Conservation (phyloP, 2,888 invertebrate genomes). For the Anarsia innoxiella region DNA sequence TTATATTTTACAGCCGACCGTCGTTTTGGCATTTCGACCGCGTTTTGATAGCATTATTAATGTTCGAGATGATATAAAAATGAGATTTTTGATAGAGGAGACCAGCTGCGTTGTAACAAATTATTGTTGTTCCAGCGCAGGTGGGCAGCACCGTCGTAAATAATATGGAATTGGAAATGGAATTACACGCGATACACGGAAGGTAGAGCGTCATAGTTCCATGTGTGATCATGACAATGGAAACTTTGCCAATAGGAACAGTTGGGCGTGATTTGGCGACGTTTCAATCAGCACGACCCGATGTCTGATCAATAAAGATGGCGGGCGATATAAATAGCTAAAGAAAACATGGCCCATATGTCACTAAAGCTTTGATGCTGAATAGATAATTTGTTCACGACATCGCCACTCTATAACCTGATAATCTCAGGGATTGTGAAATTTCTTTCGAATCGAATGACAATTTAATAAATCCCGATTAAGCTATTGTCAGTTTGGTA, state of each 20-base stretch:
- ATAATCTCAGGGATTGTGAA: conserved; percentile 13
- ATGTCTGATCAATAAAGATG: conserved; percentile 53
- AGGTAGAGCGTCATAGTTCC: conserved; percentile 35
- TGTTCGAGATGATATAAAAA: conserved; percentile 60
- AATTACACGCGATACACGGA: conserved; percentile 22
- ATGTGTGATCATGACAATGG: conserved; percentile 40
- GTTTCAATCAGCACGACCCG: conserved; percentile 32
- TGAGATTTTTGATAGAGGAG: conserved; percentile 55
- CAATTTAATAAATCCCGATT: conserved; percentile 32
- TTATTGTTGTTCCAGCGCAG: conserved; percentile 52
- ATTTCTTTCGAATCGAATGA: conserved; percentile 11
- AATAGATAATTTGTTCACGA: conserved; percentile 15
- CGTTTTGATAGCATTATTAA: conserved; percentile 65
- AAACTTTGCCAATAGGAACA: conserved; percentile 53
- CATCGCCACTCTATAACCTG: neutral
- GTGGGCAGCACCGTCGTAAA: conserved; percentile 31
- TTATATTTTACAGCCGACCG: conserved; percentile 62
- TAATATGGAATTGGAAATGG: conserved; percentile 24
- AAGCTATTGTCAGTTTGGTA: conserved; percentile 39
- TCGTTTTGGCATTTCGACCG: conserved; percentile 56
- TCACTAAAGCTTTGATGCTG: conserved; percentile 38
- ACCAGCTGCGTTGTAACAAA: conserved; percentile 50
- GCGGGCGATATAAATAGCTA: conserved; percentile 39
- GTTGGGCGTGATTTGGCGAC: conserved; percentile 50
- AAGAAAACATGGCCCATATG: conserved; percentile 34